phyloP scores from a whole-genome alignment of 2,888 invertebrate genomes.

The Caenorhabditis panamensis region DNA sequence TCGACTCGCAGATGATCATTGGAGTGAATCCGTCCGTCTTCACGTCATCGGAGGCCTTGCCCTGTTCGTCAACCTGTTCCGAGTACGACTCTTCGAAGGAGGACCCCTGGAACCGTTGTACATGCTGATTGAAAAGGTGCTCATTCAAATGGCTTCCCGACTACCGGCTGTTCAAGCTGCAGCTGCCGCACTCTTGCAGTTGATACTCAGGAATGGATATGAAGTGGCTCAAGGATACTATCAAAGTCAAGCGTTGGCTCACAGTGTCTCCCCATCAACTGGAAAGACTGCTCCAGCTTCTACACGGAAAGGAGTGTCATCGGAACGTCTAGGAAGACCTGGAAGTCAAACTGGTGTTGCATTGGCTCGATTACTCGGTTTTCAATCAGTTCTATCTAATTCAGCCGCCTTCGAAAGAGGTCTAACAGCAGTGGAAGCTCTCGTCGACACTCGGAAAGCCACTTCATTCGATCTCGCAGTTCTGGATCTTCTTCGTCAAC shows the following conservation, averaged over 20 bases:
- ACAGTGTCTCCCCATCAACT: constrained; percentile 56
- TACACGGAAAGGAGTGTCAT: constrained; percentile 52
- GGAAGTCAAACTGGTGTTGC: constrained; percentile 90
- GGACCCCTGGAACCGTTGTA: constrained; percentile 78
- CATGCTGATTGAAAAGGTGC: constrained; percentile 74
- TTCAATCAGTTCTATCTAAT: constrained; percentile 83
- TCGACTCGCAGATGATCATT: constrained; percentile 90
- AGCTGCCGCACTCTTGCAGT: constrained; percentile 79
- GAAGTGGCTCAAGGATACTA: constrained; percentile 71
- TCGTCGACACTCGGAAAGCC: constrained; percentile 67
- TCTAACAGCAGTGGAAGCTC: constrained; percentile 84
- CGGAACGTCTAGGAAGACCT: constrained; percentile 70
- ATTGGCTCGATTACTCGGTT: constrained; percentile 92
- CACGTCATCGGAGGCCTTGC: constrained; percentile 94
- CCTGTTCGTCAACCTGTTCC: constrained; percentile 90
- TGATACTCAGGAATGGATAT: constrained; percentile 77
- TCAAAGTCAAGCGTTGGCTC: constrained; percentile 62
- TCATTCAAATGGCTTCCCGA: constrained; percentile 76
- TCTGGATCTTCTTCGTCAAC: constrained; percentile 91
- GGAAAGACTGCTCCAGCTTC: background rate
- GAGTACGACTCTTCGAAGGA: constrained; percentile 73
- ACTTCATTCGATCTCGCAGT: constrained; percentile 76
- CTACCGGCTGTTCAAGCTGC: constrained; percentile 78
- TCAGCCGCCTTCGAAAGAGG: constrained; percentile 96
- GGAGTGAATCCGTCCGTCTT: constrained; percentile 91